Evolutionary conservation across 1,140 invertebrate genomes (phyloP).

Genomic region (Zaprionus africanus): DNA sequence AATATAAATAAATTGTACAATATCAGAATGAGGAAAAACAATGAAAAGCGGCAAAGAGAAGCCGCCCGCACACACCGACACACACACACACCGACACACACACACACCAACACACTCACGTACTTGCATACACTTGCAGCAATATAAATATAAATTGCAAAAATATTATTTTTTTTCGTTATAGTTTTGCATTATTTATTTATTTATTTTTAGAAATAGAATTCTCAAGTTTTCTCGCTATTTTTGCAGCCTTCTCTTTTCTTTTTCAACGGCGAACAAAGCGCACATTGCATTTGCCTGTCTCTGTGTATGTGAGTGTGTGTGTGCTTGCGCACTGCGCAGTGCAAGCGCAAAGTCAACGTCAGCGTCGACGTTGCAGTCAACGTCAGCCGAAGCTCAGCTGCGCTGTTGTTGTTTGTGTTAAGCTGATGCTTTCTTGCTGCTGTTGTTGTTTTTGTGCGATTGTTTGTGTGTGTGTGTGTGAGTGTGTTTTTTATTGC

Average conservation of each 20-base stretch:
- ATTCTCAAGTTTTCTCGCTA: slow-evolving; percentile 35
- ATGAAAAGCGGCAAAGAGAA: slow-evolving; percentile 1
- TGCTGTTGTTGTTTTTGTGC: slow-evolving; percentile 25
- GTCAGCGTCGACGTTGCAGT: slow-evolving; percentile 8
- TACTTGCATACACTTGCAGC: background rate
- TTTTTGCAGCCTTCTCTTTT: slow-evolving; percentile 29
- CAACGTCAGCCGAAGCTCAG: slow-evolving; percentile 44
- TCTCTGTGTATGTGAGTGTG: slow-evolving; percentile 13
- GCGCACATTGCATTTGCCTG: slow-evolving; percentile 44
- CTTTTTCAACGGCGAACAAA: slow-evolving; percentile 58
- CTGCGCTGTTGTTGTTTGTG: slow-evolving; percentile 43
- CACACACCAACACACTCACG: background rate
- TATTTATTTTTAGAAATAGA: slow-evolving; percentile 40
- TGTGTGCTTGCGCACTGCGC: slow-evolving; percentile 77
- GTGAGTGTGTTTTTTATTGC: slow-evolving; percentile 15
- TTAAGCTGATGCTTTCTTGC: slow-evolving; percentile 40
- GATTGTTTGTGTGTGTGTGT: background rate
- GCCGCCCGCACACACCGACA: background rate
- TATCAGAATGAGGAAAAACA: background rate
- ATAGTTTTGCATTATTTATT: slow-evolving; percentile 16
- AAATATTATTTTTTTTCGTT: background rate
- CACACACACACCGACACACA: too few species aligned
- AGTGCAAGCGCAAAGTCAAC: slow-evolving; percentile 49
- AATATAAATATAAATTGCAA: background rate
- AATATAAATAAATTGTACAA: slow-evolving; percentile 26